These are phyloP conservation scores for Leptopilina syphax DNA, from an alignment of 2,888 invertebrate genomes.

Conservation along the genomic window DNA sequence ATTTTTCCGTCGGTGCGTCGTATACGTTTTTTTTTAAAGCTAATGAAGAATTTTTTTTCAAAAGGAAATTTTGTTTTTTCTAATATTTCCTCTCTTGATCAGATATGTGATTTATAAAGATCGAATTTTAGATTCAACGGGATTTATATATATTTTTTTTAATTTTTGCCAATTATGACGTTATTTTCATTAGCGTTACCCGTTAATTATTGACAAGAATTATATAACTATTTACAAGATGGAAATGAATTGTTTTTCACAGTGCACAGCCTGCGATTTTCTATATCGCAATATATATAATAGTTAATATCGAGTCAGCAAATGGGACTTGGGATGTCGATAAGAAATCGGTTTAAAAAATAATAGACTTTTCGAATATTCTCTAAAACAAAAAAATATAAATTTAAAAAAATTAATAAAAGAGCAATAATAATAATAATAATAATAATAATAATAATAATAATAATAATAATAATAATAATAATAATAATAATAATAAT, in stretches of 20 bases:
- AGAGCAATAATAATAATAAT: too few species aligned
- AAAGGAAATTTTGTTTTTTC: slow-evolving; percentile 33
- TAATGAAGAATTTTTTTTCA: slow-evolving; percentile 15
- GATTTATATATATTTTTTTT: slow-evolving; percentile 32
- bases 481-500: slow-evolving; percentile 8
- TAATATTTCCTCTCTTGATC: slow-evolving; percentile 47
- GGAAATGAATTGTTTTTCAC: slow-evolving; percentile 55
- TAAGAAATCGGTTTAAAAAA: too few species aligned
- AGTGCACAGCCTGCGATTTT: slow-evolving; percentile 28
- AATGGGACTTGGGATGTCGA: background rate
- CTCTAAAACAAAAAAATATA: too few species aligned
- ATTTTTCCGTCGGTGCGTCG: slow-evolving; percentile 17
- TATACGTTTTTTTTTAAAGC: slow-evolving; percentile 17
- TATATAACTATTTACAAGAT: slow-evolving; percentile 73
- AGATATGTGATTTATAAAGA: slow-evolving; percentile 59
- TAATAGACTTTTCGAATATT: too few species aligned
- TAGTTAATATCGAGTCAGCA: slow-evolving; percentile 29
- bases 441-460: too few species aligned
- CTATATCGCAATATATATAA: background rate
- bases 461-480: too few species aligned
- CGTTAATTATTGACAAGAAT: slow-evolving; percentile 72
- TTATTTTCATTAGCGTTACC: slow-evolving; percentile 27
- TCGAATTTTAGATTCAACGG: slow-evolving; percentile 61
- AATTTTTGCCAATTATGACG: slow-evolving; percentile 18
- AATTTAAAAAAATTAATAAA: too few species aligned